Percentiles rank a stretch among this genome's conserved stretches.
Conservation (phyloP, 2,888 invertebrate genomes). For the Spicauda simplicius region DNA sequence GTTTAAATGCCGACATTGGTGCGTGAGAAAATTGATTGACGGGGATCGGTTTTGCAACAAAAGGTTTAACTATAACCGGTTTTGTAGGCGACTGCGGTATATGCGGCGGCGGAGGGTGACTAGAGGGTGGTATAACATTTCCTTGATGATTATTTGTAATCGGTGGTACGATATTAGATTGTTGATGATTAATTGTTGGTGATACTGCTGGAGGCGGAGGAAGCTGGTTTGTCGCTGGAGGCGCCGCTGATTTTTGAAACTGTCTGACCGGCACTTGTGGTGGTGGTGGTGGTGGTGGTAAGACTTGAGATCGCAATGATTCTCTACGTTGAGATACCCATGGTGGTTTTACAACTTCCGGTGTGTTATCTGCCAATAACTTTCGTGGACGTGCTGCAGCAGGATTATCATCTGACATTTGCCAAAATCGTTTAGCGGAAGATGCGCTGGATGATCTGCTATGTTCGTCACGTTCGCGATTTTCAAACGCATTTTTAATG, state of each 20-base stretch:
- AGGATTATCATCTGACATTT: constrained; percentile 83
- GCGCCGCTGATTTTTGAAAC: constrained; percentile 37
- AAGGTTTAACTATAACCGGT: constrained; percentile 67
- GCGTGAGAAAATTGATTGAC: constrained; percentile 91
- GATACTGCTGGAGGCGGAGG: constrained; percentile 35
- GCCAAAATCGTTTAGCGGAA: constrained; percentile 86
- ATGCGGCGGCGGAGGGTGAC: constrained; percentile 45
- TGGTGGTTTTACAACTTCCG: constrained; percentile 69
- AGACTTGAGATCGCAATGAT: constrained; percentile 50
- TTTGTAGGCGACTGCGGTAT: constrained; percentile 63
- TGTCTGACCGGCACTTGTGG: constrained; percentile 12
- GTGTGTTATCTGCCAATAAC: constrained; percentile 57
- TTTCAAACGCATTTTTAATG: constrained; percentile 93
- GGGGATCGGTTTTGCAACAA: constrained; percentile 84
- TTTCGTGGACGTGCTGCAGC: constrained; percentile 55
- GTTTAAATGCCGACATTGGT: constrained; percentile 90
- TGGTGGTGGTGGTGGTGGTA: constrained; percentile 39
- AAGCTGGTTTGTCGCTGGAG: constrained; percentile 34
- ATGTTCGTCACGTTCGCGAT: constrained; percentile 66
- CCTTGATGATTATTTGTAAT: constrained; percentile 28
- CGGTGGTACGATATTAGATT: constrained; percentile 21
- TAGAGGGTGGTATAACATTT: constrained; percentile 33
- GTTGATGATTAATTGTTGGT: background rate
- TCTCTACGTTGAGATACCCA: constrained; percentile 73
- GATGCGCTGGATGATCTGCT: constrained; percentile 75